Evolutionary conservation across 2,113 vertebrate genomes (phyloP), one percentile per base, ranked within the genome.

Genomic region (Barbus barbus): DNA sequence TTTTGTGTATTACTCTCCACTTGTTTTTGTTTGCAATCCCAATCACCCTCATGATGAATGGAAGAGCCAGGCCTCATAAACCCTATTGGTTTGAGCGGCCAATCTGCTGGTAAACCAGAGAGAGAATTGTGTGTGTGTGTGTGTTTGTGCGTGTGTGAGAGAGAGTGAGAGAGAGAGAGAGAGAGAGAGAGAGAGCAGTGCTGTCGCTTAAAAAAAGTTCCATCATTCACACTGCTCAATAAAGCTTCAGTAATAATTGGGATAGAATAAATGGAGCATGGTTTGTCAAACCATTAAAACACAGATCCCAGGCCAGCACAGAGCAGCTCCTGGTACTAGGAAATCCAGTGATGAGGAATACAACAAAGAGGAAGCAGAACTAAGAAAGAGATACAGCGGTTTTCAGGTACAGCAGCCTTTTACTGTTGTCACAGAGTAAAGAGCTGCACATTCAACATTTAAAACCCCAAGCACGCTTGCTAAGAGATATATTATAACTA

Each of bases 191-290:
- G n/a, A 20, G 89, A 89, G 90, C 87, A 80, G 81, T 80, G 69
- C 87, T 88, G 44, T 9, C 72, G 86, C 87, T 85, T 81, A 87
- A 89, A 90, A 90, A 90, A 90, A 91, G 87, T 89, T 74, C 85
- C 86, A 92, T 93, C 92, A 84, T 92, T 93, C 92, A 93, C 84
- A 78, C 82, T 78, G 90, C 89, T 89, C 89, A 91, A 89, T 82
- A 89, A 91, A 88, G 90, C 92, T 91, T 94, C 91, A 86, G 89
- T 93, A 91, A 92, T 92, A 93, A 94, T 92, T 92, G 91, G 89
- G 90, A 92, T 92, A 85, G 87, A 89, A 93, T 92, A 93, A 95
- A 94, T 93, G 91, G 90, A 90, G 89, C 93, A 87, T 92, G 90
- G 91, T 90, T 94, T 91, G 82, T 86, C 82, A 84, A 89, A 86